Evolutionary conservation across 2,888 invertebrate species (phyloP).

Genomic region (Stenchaetothrips biformis): DNA sequence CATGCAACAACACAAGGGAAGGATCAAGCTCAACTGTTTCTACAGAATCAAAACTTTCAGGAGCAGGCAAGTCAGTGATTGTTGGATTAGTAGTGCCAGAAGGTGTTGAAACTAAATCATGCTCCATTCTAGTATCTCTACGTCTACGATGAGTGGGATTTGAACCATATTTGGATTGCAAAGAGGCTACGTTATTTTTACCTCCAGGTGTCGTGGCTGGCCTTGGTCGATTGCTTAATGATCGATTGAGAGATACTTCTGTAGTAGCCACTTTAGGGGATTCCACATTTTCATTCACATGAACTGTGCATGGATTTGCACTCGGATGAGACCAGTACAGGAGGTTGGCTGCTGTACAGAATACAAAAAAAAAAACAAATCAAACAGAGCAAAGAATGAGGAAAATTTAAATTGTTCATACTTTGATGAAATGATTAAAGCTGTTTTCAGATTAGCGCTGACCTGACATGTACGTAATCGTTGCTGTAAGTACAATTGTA

Average conservation of each 20-base stretch:
- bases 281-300: conserved; percentile 53
- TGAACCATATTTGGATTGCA: background rate
- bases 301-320: conserved; percentile 75
- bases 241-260: conserved; percentile 47
- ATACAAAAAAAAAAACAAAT: conserved; percentile 39
- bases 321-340: conserved; percentile 81
- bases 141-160: background rate
- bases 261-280: background rate
- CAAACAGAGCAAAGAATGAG: conserved; percentile 9
- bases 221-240: conserved; percentile 60
- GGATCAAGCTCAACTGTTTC: background rate
- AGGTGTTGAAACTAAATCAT: background rate
- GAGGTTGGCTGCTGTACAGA: conserved; percentile 67
- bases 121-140: conserved; percentile 26
- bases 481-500: conserved; percentile 74
- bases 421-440: background rate
- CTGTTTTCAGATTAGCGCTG: conserved; percentile 41
- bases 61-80: background rate
- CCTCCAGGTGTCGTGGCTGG: conserved; percentile 57
- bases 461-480: conserved; percentile 85
- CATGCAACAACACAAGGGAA: background rate
- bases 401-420: conserved; percentile 21
- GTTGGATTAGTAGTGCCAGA: background rate
- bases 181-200: conserved; percentile 41
- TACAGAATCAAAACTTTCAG: background rate